Evolutionary conservation across 2,797 vertebrate genomes (phyloP), one percentile per base, ranked within the genome.

Genomic region (Sebastes itinus): DNA sequence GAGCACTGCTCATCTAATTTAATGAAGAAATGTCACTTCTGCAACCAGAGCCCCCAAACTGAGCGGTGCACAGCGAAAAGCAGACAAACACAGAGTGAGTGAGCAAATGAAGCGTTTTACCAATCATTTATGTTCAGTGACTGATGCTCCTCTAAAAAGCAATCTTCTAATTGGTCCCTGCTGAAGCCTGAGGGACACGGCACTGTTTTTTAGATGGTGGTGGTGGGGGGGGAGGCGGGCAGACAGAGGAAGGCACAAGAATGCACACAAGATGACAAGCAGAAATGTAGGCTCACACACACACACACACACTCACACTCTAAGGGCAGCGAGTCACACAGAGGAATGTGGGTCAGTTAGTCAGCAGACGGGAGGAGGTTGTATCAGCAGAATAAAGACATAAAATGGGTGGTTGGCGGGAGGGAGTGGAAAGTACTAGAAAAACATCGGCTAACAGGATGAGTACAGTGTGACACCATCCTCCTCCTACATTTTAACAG

Each of bases 311-410:
- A 78, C 72, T 76, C 70, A 71, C 80, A 49, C 55, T 66, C 60
- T 74, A 56, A 84, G 88, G 87, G 84, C 85, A 89, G 71, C 65
- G 33, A 91, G 86, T 89, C 79, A 88, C 80, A 92, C 84, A 54
- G 81, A 89, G 79, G 90, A 93, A 95, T 94, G 90, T 95, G 93
- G 92, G 94, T 94, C 94, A 94, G 90, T 94, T 93, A 93, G 90
- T 95, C 94, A 95, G 92, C 92, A 94, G 93, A 90, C 86, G 35
- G 84, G 91, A 90, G 90, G 94, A 90, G 88, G 90, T 89, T 92
- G 92, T 89, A 93, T 93, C 93, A 94, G 93, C 92, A 90, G 88
- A 92, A 94, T 87, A 87, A 92, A 91, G 88, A 88, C 82, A 85
- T 82, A 74, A 86, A 89, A 70, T 46, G 75, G 59, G 56, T 77